Conservation (phyloP, 2,797 vertebrate species). For the Moxostoma hubbsi region DNA sequence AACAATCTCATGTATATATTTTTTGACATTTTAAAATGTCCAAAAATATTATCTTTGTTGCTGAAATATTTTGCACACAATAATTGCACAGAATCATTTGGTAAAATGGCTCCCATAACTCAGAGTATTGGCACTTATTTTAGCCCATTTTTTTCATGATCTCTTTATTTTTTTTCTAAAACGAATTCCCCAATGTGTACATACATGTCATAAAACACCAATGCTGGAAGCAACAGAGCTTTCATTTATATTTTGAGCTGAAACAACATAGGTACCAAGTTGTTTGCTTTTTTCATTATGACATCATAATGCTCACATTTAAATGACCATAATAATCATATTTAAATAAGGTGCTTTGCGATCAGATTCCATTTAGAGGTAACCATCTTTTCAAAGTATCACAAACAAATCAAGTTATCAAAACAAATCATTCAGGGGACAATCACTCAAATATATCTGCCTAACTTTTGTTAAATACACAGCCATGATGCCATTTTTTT, state of each 20-base stretch:
- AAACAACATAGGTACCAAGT: not conserved
- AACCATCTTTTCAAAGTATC: not conserved
- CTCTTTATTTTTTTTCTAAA: not conserved
- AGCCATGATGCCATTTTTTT: not conserved
- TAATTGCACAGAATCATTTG: slow-evolving; percentile 20
- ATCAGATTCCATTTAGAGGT: too few species aligned
- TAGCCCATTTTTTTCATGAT: too few species aligned
- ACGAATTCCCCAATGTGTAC: not conserved
- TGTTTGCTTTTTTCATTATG: not conserved
- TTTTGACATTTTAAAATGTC: too few species aligned
- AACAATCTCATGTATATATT: slow-evolving; percentile 29
- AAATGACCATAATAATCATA: not conserved
- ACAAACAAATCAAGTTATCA: not conserved
- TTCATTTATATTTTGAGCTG: not conserved
- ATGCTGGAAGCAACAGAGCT: not conserved
- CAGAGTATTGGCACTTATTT: too few species aligned
- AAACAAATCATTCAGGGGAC: not conserved
- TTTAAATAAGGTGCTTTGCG: not conserved
- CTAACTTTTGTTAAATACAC: not conserved
- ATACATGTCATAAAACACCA: not conserved
- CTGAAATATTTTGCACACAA: slow-evolving; percentile 29
- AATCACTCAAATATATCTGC: not conserved
- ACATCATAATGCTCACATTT: too few species aligned
- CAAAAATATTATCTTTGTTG: not conserved
- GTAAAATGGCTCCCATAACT: not conserved